Conservation (phyloP, 2,797 vertebrate species). For the Semotilus atromaculatus region DNA sequence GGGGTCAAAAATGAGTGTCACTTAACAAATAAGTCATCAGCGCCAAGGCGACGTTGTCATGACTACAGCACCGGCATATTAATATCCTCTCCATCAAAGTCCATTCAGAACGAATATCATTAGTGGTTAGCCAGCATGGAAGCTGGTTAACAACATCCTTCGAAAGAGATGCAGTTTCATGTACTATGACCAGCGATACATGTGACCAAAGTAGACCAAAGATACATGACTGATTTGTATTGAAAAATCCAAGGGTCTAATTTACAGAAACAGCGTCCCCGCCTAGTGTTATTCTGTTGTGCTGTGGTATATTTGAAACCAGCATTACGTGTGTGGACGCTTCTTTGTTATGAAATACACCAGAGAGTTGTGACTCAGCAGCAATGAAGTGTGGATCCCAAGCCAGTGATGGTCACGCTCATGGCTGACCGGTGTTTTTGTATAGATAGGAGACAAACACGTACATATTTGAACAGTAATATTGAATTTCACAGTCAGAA, state of each 20-base stretch:
- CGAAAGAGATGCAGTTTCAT: background rate
- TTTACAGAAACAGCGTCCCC: background rate
- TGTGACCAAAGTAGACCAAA: background rate
- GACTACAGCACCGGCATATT: constrained; percentile 40
- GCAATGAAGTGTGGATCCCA: constrained; percentile 18
- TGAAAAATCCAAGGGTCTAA: background rate
- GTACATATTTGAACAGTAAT: background rate
- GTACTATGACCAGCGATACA: no score
- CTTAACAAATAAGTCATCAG: constrained; percentile 38
- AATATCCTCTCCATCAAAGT: constrained; percentile 27
- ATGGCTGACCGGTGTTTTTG: background rate
- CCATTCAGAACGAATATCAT: background rate
- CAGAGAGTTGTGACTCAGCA: constrained; percentile 39
- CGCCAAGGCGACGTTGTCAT: constrained; percentile 38
- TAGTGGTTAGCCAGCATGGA: constrained; percentile 3
- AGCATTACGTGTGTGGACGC: constrained; percentile 5
- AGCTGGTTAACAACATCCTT: background rate
- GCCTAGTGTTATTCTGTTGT: background rate
- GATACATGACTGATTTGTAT: background rate
- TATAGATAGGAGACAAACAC: background rate
- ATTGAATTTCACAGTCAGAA: constrained; percentile 4
- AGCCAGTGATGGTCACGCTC: constrained; percentile 3
- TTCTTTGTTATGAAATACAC: constrained; percentile 24
- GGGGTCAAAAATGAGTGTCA: constrained; percentile 12
- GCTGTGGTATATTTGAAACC: constrained; percentile 10